Evolutionary conservation across 2,888 invertebrate species (phyloP).

Genomic region (Lycaena phlaeas): DNA sequence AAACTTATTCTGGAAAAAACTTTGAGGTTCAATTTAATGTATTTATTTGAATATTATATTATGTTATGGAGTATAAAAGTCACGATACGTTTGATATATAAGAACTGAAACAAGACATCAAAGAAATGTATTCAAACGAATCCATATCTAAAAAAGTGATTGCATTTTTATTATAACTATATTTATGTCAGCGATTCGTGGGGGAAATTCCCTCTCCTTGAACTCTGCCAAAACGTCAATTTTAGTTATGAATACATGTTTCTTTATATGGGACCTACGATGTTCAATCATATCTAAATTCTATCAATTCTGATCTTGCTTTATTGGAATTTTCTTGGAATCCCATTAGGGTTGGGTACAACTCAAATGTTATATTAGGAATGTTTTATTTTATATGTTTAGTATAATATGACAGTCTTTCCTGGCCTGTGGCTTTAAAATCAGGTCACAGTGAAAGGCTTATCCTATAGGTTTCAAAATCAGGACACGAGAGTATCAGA

Average conservation of each 20-base stretch:
- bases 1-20: too few species aligned
- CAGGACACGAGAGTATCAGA: too few species aligned
- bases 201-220: too few species aligned
- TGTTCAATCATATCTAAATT: conserved; percentile 8
- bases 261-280: conserved; percentile 3
- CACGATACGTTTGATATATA: too few species aligned
- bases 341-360: not conserved
- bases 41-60: too few species aligned
- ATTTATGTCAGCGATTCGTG: not conserved
- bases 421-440: too few species aligned
- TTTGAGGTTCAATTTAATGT: too few species aligned
- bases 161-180: not conserved
- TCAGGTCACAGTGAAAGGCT: too few species aligned
- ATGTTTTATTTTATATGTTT: conserved; percentile 5
- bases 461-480: too few species aligned
- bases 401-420: too few species aligned
- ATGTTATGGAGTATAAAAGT: too few species aligned
- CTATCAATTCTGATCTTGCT: conserved; percentile 4
- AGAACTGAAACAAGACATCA: too few species aligned
- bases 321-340: conserved; percentile 3
- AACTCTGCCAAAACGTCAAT: conserved; percentile 6
- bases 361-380: not conserved
- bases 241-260: conserved; percentile 10
- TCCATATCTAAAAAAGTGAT: not conserved
- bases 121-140: conserved; percentile 1